Base-by-base conservation (phyloP, 23 tunicate genomes). In the Ciona savignyi region DNA sequence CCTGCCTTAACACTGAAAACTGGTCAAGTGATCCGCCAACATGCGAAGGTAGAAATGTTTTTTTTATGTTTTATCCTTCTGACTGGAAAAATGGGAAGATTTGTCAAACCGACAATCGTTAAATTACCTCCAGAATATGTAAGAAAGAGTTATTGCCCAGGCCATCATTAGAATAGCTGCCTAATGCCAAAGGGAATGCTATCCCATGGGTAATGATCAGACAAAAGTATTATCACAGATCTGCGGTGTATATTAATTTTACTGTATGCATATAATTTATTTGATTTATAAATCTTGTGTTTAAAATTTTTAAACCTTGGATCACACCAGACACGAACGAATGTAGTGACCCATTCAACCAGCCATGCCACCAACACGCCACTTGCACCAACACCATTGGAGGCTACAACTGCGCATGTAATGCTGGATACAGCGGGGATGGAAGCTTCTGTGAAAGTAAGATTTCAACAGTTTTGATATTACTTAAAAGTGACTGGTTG, bases 301-400 rank as follows among this genome's bases (percentile, higher is more conserved):
- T n/a, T n/a, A n/a, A n/a, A n/a, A n/a, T n/a, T n/a, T n/a, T n/a
- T n/a, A n/a, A n/a, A n/a, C n/a, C n/a, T n/a, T n/a, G n/a, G n/a
- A n/a, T n/a, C n/a, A n/a, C n/a, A n/a, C n/a, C 51, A 69, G 73
- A 69, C 49, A 69, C 34, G 23, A 30, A 69, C 25, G 73, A 69
- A 23, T 69, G 73, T 34, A 15, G 51, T 31, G 34, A 69, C 51
- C 73, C 73, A 1, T 29, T 34, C 23, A 34, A 30, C 51, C 33
- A 69, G 29, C 24, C 51, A 30, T 69, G 73, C 9, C 33, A 34
- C 20, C 48, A 69, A 69, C 34, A 27, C 9, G 73, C 73, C 51
- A 69, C 51, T 69, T 69, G 73, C 34, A 30, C 73, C 23, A 69
- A 69, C 73, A 69, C 73, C 1, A n/a, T 3, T 30, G 73, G 73